Base-by-base conservation (phyloP, 1,140 invertebrate species). In the Pseudachorutes palmiensis region DNA sequence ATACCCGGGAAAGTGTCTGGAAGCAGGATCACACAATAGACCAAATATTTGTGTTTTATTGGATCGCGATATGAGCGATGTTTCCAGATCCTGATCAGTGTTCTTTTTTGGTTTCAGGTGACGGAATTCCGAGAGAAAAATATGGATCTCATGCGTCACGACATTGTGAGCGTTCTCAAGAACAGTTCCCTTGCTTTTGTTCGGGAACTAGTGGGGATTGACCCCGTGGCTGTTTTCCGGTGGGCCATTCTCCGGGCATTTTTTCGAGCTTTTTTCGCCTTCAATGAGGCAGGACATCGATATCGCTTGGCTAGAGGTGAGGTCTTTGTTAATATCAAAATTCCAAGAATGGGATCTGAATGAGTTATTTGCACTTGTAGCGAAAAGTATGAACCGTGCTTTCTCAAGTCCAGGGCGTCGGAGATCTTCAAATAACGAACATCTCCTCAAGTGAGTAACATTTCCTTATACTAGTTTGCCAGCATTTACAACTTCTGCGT, bases 61-160 rank as follows among this genome's bases (percentile, higher is more conserved):
- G n/a, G n/a, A n/a, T n/a, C n/a, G n/a, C n/a, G n/a, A n/a, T n/a
- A n/a, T n/a, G n/a, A n/a, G n/a, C n/a, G n/a, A n/a, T n/a, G n/a
- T n/a, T n/a, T n/a, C n/a, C n/a, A n/a, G n/a, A n/a, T n/a, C n/a
- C n/a, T n/a, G n/a, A n/a, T n/a, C n/a, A n/a, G n/a, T n/a, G n/a
- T 28, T 32, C 14, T 1, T 5, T 67, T 58, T 48, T 29, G 28
- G 66, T 78, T 74, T 68, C 76, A 91, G 87, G 89, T 88, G 59
- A 80, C 84, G 29, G 92, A 95, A 75, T 96, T 98, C 86, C 82
- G 94, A 51, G 94, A 97, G 77, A 98, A 98, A 78, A 98, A 98
- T 81, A 80, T 94, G 67, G 94, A 98, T 79, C 81, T 96, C 28
- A 94, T 97, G 87, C 82, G 93, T 68, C 90, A 91, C 67, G 94